Base-by-base conservation (phyloP, 2,797 vertebrate genomes). In the Rhodeus uyekii region DNA sequence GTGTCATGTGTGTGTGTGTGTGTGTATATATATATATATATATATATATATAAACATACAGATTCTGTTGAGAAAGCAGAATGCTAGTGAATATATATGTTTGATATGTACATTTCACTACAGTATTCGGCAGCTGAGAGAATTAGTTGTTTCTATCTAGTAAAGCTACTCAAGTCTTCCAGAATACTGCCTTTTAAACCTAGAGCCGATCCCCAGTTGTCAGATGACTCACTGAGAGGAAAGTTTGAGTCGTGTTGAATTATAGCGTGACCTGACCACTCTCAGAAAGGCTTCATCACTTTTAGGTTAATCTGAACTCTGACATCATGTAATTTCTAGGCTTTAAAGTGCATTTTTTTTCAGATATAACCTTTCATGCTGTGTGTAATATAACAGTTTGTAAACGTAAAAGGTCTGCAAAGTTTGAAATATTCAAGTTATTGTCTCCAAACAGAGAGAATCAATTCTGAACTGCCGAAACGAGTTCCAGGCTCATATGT, bases 181-280 rank as follows among this genome's bases (percentile, higher is more conserved):
- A 19, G 36, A 29, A 42, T 60, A 42, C 42, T 75, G 73, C 53
- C 18, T 75, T 39, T 75, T 68, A 44, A 68, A 68, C 38, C 38
- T 12, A 27, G 34, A 39, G 48, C 50, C 44, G 22, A 7, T 74
- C 34, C 67, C 38, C 16, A 34, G 18, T 64, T 38, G 68, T 83
- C 78, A 53, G 80, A 58, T 78, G 77, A 78, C 14, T 68, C 58
- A 71, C 22, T n/a, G 46, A 55, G 32, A n/a, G 38, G 61, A 73
- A 46, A 61, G 63, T 13, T 39, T 8, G 46, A 83, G 34, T 27
- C 55, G 60, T 61, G 71, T 48, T n/a, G n/a, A n/a, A n/a, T n/a
- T 44, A 80, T 75, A 24, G 46, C 61, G 19, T 36, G 46, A 44
- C 22, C 48, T 67, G 64, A 68, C 80, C 82, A 39, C 65, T 55